Evolutionary conservation across 2,113 vertebrate species (phyloP).

Genomic region (Nerophis ophidion): DNA sequence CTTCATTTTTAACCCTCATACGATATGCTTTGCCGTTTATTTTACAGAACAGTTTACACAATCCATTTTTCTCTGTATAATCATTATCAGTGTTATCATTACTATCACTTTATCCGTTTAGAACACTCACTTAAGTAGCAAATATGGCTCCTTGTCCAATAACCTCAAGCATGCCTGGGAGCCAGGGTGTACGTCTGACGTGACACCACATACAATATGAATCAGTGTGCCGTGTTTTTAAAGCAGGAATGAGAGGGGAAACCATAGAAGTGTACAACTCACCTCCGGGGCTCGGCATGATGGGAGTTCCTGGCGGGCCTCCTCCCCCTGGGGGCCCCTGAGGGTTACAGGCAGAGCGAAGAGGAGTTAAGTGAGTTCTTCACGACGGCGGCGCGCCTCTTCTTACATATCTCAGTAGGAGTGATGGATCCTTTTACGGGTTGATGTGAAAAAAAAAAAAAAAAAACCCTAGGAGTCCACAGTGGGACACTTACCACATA

Average conservation of each 20-base stretch:
- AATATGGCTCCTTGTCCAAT: too few species aligned
- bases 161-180: background rate
- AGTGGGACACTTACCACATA: constrained; percentile 81
- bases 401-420: constrained; percentile 33
- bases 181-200: background rate
- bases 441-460: constrained; percentile 11
- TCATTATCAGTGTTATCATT: too few species aligned
- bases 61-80: too few species aligned
- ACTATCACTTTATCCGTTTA: background rate
- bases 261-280: constrained; percentile 41
- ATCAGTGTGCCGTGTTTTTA: background rate
- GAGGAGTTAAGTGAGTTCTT: constrained; percentile 40
- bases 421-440: constrained; percentile 46
- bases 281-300: constrained; percentile 93
- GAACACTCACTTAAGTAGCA: too few species aligned
- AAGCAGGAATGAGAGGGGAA: constrained; percentile 12
- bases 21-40: too few species aligned
- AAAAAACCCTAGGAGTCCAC: constrained; percentile 23
- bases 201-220: background rate
- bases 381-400: constrained; percentile 23
- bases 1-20: too few species aligned
- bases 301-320: constrained; percentile 87
- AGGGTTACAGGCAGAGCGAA: constrained; percentile 13
- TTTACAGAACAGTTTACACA: too few species aligned
- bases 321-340: constrained; percentile 89